Percentiles rank a stretch among this genome's conserved stretches.
phyloP scores from a whole-genome alignment of 2,113 vertebrate genomes.

The Pyrgilauda ruficollis region DNA sequence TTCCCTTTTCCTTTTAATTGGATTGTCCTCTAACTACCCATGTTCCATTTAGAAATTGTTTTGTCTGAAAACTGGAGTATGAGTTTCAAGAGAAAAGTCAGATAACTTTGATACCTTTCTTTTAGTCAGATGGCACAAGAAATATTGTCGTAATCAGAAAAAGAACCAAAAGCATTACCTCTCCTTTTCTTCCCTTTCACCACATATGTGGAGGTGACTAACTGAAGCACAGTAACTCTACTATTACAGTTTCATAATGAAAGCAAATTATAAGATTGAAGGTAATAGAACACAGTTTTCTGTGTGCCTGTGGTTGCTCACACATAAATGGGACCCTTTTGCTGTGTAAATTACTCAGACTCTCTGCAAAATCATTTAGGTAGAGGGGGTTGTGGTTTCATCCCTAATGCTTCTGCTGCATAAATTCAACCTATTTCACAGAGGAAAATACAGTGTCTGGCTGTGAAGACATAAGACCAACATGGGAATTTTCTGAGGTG shows the following conservation, averaged over 20 bases:
- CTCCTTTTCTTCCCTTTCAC: neutral
- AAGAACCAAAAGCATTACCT: neutral
- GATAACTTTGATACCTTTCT: neutral
- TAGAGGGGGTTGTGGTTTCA: neutral
- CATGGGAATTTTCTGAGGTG: neutral
- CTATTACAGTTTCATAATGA: neutral
- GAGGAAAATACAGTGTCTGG: neutral
- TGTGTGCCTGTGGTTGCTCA: neutral
- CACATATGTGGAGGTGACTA: neutral
- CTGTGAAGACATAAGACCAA: neutral
- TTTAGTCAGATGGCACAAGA: neutral
- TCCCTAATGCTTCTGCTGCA: neutral
- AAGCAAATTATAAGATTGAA: neutral
- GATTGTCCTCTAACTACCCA: neutral
- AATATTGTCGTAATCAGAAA: neutral
- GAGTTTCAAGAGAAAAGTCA: neutral
- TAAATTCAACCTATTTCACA: neutral
- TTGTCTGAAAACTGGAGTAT: neutral
- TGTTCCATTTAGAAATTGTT: neutral
- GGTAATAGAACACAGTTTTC: neutral
- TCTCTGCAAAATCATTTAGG: neutral
- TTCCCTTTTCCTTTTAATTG: neutral
- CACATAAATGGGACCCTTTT: neutral
- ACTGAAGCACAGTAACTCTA: neutral
- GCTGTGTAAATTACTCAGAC: rapidly evolving